Conservation (phyloP, 2,888 invertebrate genomes). For the Pegoplata infirma region DNA sequence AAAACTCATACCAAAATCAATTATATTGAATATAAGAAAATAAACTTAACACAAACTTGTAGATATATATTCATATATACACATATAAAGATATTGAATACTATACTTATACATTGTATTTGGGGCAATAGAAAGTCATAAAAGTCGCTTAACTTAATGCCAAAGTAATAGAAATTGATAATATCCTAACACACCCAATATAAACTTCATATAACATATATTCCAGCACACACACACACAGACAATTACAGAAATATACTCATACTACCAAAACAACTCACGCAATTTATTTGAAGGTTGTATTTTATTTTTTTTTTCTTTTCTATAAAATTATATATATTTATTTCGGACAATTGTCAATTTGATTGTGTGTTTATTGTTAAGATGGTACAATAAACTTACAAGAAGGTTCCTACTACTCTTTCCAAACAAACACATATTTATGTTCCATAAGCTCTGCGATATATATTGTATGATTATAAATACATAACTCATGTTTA, state of each 20-base stretch:
- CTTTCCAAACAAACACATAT: not conserved
- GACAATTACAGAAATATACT: not conserved
- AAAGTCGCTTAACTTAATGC: slow-evolving; percentile 65
- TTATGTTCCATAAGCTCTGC: not conserved
- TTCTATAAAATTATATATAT: slow-evolving; percentile 25
- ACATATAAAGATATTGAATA: not conserved
- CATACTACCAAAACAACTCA: slow-evolving; percentile 16
- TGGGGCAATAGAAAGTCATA: slow-evolving; percentile 59
- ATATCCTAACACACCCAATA: slow-evolving; percentile 53
- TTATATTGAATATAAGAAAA: slow-evolving; percentile 44
- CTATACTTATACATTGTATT: not conserved
- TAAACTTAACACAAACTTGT: slow-evolving; percentile 14
- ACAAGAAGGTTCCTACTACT: not conserved
- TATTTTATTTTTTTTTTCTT: slow-evolving; percentile 10
- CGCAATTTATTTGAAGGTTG: slow-evolving; percentile 44
- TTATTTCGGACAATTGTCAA: slow-evolving; percentile 56
- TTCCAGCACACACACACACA: not conserved
- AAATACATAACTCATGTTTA: slow-evolving; percentile 32
- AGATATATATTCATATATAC: no score
- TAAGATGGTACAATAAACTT: not conserved
- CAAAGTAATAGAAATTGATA: slow-evolving; percentile 60
- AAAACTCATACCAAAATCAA: slow-evolving; percentile 41
- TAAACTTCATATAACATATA: slow-evolving; percentile 44
- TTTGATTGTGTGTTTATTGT: slow-evolving; percentile 55
- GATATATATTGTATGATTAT: slow-evolving; percentile 16